These are phyloP conservation scores for Amphipoea oculea DNA, from an alignment of 2,888 invertebrate genomes.

Conservation along the genomic window DNA sequence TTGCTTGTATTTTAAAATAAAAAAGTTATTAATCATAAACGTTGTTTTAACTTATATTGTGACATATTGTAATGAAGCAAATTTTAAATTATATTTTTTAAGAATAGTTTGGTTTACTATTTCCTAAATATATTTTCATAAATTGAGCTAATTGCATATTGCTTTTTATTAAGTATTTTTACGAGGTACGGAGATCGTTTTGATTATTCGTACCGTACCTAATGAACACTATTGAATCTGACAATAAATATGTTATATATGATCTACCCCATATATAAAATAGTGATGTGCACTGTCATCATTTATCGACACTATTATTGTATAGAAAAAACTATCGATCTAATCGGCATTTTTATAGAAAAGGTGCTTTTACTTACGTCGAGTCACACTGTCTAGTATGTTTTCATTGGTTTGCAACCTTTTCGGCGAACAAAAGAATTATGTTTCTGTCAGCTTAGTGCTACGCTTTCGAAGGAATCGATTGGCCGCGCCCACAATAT, in stretches of 20 bases:
- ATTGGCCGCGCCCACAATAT: slow-evolving; percentile 66
- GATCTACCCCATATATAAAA: slow-evolving; percentile 55
- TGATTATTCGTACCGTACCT: slow-evolving; percentile 35
- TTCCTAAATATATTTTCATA: slow-evolving; percentile 55
- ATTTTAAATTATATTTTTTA: slow-evolving; percentile 50
- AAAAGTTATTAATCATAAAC: slow-evolving; percentile 37
- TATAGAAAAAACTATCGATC: slow-evolving; percentile 46
- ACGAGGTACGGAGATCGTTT: slow-evolving; percentile 39
- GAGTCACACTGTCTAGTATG: slow-evolving; percentile 31
- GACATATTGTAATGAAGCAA: slow-evolving; percentile 39
- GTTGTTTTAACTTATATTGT: slow-evolving; percentile 36
- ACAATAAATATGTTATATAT: slow-evolving; percentile 65
- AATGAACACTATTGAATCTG: slow-evolving; percentile 63
- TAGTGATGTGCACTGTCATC: slow-evolving; percentile 62
- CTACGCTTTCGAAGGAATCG: slow-evolving; percentile 39
- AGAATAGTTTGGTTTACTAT: slow-evolving; percentile 49
- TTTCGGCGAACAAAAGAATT: slow-evolving; percentile 36
- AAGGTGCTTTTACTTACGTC: slow-evolving; percentile 60
- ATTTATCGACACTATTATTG: slow-evolving; percentile 52
- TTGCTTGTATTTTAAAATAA: slow-evolving; percentile 45
- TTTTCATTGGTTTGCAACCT: slow-evolving; percentile 38
- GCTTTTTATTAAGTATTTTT: slow-evolving; percentile 49
- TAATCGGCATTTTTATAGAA: slow-evolving; percentile 51
- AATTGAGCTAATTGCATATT: slow-evolving; percentile 45
- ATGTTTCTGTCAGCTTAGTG: slow-evolving; percentile 34